phyloP scores from a whole-genome alignment of 2,113 vertebrate genomes.

The Rhinolophus sinicus region DNA sequence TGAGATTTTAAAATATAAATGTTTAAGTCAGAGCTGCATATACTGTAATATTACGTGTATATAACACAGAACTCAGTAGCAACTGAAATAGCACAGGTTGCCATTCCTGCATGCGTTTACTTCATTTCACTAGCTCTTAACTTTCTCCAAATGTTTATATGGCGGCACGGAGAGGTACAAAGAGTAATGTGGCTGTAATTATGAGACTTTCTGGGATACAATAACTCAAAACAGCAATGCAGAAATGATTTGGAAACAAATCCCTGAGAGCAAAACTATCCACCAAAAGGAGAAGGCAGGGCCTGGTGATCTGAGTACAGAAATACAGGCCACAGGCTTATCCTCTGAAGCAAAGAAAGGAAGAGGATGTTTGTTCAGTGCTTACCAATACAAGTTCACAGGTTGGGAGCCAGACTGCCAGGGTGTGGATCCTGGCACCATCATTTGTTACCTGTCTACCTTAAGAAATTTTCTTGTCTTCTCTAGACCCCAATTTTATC shows the following conservation, averaged over 20 bases:
- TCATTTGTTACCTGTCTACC: background rate
- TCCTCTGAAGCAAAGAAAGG: background rate
- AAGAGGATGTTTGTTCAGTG: background rate
- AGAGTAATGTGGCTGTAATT: slow-evolving; percentile 36
- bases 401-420: background rate
- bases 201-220: slow-evolving; percentile 31
- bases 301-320: background rate
- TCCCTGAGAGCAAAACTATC: background rate
- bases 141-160: slow-evolving; percentile 42
- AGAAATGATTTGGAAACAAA: slow-evolving; percentile 47
- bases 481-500: background rate
- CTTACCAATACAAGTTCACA: background rate
- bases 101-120: background rate
- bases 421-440: background rate
- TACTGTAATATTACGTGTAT: background rate
- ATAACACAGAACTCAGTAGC: background rate
- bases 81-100: background rate
- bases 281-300: background rate
- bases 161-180: background rate
- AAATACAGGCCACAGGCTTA: background rate
- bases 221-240: slow-evolving; percentile 30
- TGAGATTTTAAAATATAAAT: background rate
- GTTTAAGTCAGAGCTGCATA: background rate
- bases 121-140: slow-evolving; percentile 8
- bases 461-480: background rate